Evolutionary conservation across 2,113 vertebrate genomes (phyloP).

Genomic region (Dendropsophus ebraccatus): DNA sequence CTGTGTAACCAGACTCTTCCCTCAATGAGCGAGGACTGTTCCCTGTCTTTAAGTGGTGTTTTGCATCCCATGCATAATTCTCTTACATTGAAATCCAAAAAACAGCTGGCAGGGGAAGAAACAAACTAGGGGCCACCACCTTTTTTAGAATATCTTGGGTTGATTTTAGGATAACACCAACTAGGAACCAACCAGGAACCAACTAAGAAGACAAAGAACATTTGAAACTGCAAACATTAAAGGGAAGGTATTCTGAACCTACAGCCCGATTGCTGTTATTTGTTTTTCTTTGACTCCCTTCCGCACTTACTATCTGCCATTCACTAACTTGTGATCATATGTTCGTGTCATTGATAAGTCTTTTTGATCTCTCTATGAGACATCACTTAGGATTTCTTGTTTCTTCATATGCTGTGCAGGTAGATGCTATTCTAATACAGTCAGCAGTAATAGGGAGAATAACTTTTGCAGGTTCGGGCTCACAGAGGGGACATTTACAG

Average conservation of each 20-base stretch:
- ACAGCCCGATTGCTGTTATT: no score
- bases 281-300: neutral
- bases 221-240: neutral
- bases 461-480: neutral
- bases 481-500: neutral
- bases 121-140: neutral
- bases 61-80: slow-evolving; percentile 58
- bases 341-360: neutral
- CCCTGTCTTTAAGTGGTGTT: slow-evolving; percentile 52
- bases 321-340: neutral
- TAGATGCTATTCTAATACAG: neutral
- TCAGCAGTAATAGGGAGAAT: neutral
- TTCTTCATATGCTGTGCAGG: neutral
- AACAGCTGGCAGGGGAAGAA: slow-evolving; percentile 37
- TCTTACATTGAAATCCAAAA: slow-evolving; percentile 39
- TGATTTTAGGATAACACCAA: neutral
- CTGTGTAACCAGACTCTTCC: neutral
- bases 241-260: neutral
- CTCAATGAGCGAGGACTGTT: slow-evolving; percentile 45
- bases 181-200: neutral
- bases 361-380: neutral
- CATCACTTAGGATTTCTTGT: neutral
- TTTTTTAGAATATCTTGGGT: neutral
- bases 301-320: neutral
- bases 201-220: neutral